Evolutionary conservation across 2,797 vertebrate species (phyloP).

Genomic region (Gadopsis bispinosus): DNA sequence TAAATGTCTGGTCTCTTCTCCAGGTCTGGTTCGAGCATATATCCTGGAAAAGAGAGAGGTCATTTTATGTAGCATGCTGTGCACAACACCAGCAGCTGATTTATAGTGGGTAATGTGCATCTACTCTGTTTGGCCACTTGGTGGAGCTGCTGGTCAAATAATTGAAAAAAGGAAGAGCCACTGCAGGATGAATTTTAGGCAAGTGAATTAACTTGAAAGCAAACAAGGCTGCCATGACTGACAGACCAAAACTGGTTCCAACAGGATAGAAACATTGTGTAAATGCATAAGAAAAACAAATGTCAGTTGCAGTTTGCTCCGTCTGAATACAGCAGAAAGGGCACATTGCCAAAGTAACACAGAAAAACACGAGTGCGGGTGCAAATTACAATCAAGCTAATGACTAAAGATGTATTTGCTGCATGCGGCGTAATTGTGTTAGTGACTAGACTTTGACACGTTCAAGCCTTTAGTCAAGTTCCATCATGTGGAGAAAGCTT

Average conservation of each 20-base stretch:
- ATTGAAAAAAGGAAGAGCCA: background rate
- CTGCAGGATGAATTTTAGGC: conserved; percentile 10
- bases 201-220: conserved; percentile 37
- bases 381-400: background rate
- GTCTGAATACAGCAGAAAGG: background rate
- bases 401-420: background rate
- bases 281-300: conserved; percentile 17
- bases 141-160: conserved; percentile 61
- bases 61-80: background rate
- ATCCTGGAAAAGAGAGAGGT: conserved; percentile 83
- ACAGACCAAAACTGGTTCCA: conserved; percentile 43
- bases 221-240: conserved; percentile 23
- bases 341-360: background rate
- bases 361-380: background rate
- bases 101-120: conserved; percentile 1
- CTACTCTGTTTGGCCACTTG: conserved; percentile 58
- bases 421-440: background rate
- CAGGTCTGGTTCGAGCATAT: conserved; percentile 97
- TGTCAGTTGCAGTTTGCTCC: background rate
- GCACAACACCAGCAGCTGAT: background rate
- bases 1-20: conserved; percentile 97
- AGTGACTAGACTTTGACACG: background rate
- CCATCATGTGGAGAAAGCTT: background rate
- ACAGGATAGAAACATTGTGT: conserved; percentile 42
- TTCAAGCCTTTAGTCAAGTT: background rate